Evolutionary conservation across 2,888 invertebrate genomes (phyloP).

Genomic region (Andrena haemorrhoa): DNA sequence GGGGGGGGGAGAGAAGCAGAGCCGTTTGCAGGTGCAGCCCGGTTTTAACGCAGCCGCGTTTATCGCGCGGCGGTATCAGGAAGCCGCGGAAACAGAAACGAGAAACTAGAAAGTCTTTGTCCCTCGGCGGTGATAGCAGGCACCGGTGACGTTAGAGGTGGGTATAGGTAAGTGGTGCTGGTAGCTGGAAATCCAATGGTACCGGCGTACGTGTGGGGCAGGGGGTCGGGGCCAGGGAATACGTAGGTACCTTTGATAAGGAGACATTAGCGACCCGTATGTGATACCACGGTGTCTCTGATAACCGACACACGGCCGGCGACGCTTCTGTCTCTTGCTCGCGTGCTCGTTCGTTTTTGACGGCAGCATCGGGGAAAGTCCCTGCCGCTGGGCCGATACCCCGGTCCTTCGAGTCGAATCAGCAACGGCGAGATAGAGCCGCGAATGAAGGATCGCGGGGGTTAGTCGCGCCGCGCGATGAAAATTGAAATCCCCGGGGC

Average conservation of each 20-base stretch:
- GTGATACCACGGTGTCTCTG: conserved; percentile 77
- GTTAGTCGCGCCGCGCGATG: neutral
- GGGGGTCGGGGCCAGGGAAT: conserved; percentile 68
- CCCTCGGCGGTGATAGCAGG: conserved; percentile 72
- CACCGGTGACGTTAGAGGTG: conserved; percentile 63
- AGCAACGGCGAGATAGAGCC: neutral
- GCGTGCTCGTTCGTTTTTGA: conserved; percentile 67
- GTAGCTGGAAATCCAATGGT: conserved; percentile 76
- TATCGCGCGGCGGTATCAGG: conserved; percentile 69
- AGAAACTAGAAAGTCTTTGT: conserved; percentile 78
- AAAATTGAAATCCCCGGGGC: conserved; percentile 12
- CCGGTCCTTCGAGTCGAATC: neutral
- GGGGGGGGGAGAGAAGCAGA: conserved; percentile 32
- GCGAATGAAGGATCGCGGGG: neutral
- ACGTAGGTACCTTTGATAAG: conserved; percentile 81
- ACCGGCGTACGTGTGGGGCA: conserved; percentile 72
- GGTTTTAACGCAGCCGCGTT: conserved; percentile 63
- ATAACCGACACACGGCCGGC: conserved; percentile 76
- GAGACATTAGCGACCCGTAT: conserved; percentile 84
- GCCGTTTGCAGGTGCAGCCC: conserved; percentile 59
- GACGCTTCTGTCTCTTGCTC: conserved; percentile 64
- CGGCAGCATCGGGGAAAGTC: conserved; percentile 52
- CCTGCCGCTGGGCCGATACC: conserved; percentile 20
- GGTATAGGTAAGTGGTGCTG: conserved; percentile 74
- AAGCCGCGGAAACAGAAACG: conserved; percentile 74